Base-by-base conservation (phyloP, 2,113 vertebrate genomes). In the Oophaga pumilio region DNA sequence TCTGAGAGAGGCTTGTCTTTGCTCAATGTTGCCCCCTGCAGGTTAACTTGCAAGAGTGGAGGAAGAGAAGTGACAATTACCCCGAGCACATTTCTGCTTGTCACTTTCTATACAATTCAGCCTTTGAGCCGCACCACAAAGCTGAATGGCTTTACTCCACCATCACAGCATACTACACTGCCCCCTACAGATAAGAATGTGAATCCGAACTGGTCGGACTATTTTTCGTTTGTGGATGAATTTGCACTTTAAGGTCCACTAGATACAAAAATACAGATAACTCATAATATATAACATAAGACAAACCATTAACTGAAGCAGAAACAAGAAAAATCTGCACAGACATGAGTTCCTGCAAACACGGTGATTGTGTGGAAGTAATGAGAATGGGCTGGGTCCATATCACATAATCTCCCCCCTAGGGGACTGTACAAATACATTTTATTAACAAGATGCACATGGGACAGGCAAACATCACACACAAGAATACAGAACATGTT, bases 371-470 rank as follows among this genome's bases (percentile, higher is more conserved):
- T 85, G 24, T 74, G 83, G 28, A 68, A 82, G 15, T 64, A 76
- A 85, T 76, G 52, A 76, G 5, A 24, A 85, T 76, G 73, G 84
- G 84, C 43, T 76, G 84, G 84, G 84, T 64, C n/a, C 57, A 1
- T 85, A 85, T 85, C 56, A 28, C 33, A 64, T 85, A 52, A 85
- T 85, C 84, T 76, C 22, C 33, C 73, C 33, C 84, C 84, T 14
- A 52, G 73, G 84, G 84, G 59, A 66, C 84, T 77, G 84, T 26
- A 77, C 84, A 84, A 18, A 17, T 5, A 24, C 66, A 62, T 85
- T 22, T 76, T 50, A 59, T 60, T 62, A 74, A 76, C 50, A 18
- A 84, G 64, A 59, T 62, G 33, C 28, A 62, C 71, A 26, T 14
- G 17, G 26, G 10, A 76, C 71, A n/a, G 18, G 71, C 26, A 80